Percentiles rank a stretch among this genome's conserved stretches.
Evolutionary conservation across 2,797 vertebrate species (phyloP).

Genomic region (Lacerta viridis): DNA sequence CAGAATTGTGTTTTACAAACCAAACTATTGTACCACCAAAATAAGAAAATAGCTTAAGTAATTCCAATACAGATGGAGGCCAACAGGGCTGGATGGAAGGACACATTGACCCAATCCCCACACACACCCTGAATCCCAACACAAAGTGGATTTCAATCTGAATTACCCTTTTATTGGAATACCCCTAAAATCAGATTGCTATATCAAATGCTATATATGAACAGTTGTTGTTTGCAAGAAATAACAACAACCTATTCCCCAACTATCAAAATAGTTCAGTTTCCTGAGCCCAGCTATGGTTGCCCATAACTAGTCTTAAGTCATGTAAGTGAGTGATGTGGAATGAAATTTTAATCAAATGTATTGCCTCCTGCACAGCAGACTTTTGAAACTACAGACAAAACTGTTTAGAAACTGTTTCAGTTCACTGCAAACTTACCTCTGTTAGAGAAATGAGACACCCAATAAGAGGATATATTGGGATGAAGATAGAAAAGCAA

Average conservation of each 20-base stretch:
- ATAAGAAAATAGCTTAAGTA: not conserved
- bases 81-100: too few relatives aligned
- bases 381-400: not conserved
- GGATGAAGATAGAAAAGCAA: constrained; percentile 79
- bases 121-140: too few relatives aligned
- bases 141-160: too few relatives aligned
- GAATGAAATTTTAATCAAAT: not conserved
- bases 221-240: too few relatives aligned
- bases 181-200: too few relatives aligned
- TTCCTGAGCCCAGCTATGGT: not conserved
- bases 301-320: not conserved
- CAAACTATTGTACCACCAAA: not conserved
- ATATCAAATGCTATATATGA: too few relatives aligned
- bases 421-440: constrained; percentile 64
- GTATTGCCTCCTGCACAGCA: not conserved
- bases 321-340: not conserved
- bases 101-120: too few relatives aligned
- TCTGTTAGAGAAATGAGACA: constrained; percentile 83
- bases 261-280: not conserved
- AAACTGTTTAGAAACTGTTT: not conserved
- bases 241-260: not conserved
- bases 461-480: constrained; percentile 84
- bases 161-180: too few relatives aligned
- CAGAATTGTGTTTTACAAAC: not conserved
- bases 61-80: not conserved